Conservation (phyloP, 37 sponge, comb jelly and placozoan species). For the Hexactinellida sp. region DNA sequence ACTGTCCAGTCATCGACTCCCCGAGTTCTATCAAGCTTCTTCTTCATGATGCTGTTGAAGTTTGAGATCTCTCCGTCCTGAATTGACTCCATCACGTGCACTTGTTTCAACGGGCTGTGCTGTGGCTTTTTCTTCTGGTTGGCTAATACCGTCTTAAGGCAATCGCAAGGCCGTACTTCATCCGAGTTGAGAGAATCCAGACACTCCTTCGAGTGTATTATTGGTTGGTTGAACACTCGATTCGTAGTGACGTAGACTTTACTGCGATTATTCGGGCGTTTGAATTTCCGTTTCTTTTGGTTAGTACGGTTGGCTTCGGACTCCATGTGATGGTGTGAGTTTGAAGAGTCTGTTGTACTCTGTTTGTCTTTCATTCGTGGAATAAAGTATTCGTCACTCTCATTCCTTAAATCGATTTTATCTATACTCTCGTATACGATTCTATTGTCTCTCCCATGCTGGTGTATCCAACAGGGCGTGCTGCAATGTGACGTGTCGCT, state of each 20-base stretch:
- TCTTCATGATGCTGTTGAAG: neutral
- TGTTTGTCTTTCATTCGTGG: neutral
- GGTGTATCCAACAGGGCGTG: neutral
- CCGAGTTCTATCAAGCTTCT: neutral
- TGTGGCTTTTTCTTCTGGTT: neutral
- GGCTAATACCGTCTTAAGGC: neutral
- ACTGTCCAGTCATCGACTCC: neutral
- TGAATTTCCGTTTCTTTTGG: neutral
- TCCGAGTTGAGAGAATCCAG: neutral
- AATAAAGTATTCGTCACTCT: neutral
- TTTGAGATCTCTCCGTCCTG: conserved; percentile 11
- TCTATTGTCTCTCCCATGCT: neutral
- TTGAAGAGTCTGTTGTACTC: neutral
- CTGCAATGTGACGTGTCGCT: neutral
- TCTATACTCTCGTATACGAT: neutral
- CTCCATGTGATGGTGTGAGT: neutral
- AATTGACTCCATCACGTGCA: conserved; percentile 8
- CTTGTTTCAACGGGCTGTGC: neutral
- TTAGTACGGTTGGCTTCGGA: neutral
- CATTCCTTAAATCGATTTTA: neutral
- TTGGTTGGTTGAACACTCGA: neutral
- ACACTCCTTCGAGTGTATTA: conserved; percentile 6
- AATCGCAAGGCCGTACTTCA: conserved; percentile 8
- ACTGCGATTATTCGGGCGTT: neutral
- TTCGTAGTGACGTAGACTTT: neutral